Conservation (phyloP, 2,888 invertebrate genomes). For the Celastrina argiolus region DNA sequence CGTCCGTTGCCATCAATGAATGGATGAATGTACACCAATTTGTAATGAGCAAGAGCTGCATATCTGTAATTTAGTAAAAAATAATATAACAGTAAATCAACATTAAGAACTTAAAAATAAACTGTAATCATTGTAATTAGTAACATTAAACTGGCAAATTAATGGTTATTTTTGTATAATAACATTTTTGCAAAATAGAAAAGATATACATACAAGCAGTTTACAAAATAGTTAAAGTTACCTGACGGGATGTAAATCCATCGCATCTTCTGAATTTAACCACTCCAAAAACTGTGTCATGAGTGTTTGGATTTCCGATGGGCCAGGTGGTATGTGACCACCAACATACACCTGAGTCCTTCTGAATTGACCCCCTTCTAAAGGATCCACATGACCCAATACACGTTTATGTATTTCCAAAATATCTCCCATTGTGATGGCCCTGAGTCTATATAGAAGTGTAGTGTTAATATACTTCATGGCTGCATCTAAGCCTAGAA, state of each 20-base stretch:
- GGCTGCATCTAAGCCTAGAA: constrained; percentile 94
- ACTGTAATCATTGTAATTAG: background rate
- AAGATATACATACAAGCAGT: background rate
- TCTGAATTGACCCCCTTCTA: constrained; percentile 92
- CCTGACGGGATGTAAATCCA: constrained; percentile 92
- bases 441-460: constrained; percentile 85
- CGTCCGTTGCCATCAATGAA: constrained; percentile 98
- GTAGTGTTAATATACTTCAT: constrained; percentile 94
- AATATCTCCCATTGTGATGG: constrained; percentile 90
- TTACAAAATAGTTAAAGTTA: constrained; percentile 39
- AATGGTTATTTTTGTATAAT: background rate
- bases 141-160: background rate
- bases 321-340: constrained; percentile 94
- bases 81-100: constrained; percentile 44
- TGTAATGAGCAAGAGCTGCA: constrained; percentile 97
- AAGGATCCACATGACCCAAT: constrained; percentile 95
- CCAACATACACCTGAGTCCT: constrained; percentile 96
- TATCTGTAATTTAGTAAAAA: constrained; percentile 74
- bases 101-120: too few species aligned
- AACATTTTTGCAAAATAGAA: too few species aligned
- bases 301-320: constrained; percentile 86
- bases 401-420: constrained; percentile 95
- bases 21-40: constrained; percentile 97
- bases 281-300: constrained; percentile 95
- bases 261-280: constrained; percentile 93